phyloP scores from a whole-genome alignment of 2,113 vertebrate species.

The Cyanocitta stelleri region DNA sequence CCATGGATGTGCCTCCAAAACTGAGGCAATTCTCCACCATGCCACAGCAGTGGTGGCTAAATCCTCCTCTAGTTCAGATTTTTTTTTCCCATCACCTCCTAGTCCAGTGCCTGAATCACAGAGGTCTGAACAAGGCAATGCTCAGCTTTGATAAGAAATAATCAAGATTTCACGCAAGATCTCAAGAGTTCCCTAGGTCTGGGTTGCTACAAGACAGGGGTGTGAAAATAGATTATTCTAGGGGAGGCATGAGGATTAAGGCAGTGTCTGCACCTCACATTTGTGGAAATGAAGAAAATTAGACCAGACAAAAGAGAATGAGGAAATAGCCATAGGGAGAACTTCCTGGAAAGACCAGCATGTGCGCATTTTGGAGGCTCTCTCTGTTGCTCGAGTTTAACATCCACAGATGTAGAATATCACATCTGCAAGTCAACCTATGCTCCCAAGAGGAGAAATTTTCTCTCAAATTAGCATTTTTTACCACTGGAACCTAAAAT shows the following conservation, averaged over 20 bases:
- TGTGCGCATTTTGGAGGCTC: background rate
- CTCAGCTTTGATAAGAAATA: background rate
- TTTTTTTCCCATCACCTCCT: background rate
- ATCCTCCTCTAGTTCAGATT: background rate
- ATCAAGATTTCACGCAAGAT: background rate
- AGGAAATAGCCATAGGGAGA: background rate
- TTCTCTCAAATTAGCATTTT: background rate
- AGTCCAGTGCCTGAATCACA: background rate
- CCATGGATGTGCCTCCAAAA: background rate
- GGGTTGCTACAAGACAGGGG: rapidly evolving
- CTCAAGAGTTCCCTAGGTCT: background rate
- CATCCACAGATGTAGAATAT: background rate
- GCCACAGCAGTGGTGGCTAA: background rate
- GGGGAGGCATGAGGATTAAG: background rate
- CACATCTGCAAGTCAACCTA: background rate
- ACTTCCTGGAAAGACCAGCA: background rate
- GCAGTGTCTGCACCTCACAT: background rate
- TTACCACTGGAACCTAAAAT: background rate
- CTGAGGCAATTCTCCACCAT: background rate
- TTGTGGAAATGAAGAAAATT: background rate
- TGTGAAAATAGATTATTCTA: background rate
- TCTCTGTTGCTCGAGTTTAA: background rate
- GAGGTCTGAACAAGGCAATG: background rate
- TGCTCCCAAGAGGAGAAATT: background rate
- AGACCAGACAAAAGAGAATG: background rate